Base-by-base conservation (phyloP, 1,140 invertebrate species). In the Apis cerana region DNA sequence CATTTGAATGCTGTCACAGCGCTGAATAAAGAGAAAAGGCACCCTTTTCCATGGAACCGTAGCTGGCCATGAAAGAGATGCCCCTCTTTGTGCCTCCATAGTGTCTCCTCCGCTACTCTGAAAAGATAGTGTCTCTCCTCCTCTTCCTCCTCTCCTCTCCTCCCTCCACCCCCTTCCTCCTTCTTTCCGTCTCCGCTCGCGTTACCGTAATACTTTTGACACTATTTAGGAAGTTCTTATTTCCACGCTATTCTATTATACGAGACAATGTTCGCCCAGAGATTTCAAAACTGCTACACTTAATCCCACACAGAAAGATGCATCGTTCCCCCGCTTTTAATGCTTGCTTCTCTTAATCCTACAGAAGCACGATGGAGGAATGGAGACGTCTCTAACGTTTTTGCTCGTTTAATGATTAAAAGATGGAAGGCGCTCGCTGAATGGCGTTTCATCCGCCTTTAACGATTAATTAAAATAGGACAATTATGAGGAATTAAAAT, bases 141-240 rank as follows among this genome's bases (percentile, higher is more conserved):
- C 33, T 10, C 27, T 10, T n/a, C 9, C 21, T 33, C n/a, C 19
- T 27, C n/a, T n/a, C n/a, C n/a, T n/a, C n/a, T 33, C 33, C 27
- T 27, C 15, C 27, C 1, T 33, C 13, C 27, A 4, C 68, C 2
- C 33, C 15, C 27, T 10, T n/a, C 9, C 21, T 33, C n/a, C 19
- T 27, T 11, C 17, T 58, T 19, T 15, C 65, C 27, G 8, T 9
- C 21, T n/a, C 21, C 17, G 50, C 19, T 43, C 50, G 3, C n/a
- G 48, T 43, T 52, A 59, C 50, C 15, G 70, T 56, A 74, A 80
- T 80, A 64, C 50, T 74, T 72, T 19, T 65, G 59, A 74, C 78
- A 65, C 69, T 80, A 72, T 74, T 80, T 74, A 74, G 50, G 7
- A 48, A 71, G 21, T 64, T 33, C 17, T 65, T 74, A 11, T 64